Conservation (phyloP, 2,797 vertebrate genomes). For the Eupleurogrammus muticus region DNA sequence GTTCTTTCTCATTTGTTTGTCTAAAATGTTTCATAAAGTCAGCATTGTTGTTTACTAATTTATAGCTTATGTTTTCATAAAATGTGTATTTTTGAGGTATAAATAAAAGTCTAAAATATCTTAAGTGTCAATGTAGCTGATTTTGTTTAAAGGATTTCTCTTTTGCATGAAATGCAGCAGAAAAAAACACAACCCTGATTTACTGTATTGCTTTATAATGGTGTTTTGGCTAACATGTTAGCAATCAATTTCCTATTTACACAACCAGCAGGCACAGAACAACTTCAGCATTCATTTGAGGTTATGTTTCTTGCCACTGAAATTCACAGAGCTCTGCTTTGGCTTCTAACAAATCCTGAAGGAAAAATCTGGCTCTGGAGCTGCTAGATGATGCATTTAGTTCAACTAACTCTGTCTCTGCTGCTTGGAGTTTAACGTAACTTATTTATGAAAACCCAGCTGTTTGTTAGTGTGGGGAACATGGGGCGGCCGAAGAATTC, state of each 20-base stretch:
- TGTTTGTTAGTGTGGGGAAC: neutral
- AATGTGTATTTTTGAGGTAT: no score
- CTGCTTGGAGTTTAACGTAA: neutral
- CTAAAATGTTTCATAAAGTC: no score
- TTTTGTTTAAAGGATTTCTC: neutral
- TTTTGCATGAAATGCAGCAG: neutral
- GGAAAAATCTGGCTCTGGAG: neutral
- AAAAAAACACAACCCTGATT: neutral
- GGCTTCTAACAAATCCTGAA: neutral
- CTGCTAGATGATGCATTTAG: neutral
- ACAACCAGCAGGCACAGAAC: neutral
- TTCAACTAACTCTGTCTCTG: neutral
- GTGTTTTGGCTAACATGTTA: neutral
- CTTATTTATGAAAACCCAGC: slow-evolving; percentile 1
- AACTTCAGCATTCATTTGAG: neutral
- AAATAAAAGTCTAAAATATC: no score
- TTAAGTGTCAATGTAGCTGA: no score
- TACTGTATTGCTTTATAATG: neutral
- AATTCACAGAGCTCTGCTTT: neutral
- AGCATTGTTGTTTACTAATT: no score
- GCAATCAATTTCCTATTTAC: neutral
- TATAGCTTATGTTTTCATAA: no score
- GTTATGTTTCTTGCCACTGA: neutral
- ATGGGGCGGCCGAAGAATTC: neutral
- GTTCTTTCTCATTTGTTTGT: no score